Conservation (phyloP, 1,140 invertebrate genomes). For the Heliconius hermathena region DNA sequence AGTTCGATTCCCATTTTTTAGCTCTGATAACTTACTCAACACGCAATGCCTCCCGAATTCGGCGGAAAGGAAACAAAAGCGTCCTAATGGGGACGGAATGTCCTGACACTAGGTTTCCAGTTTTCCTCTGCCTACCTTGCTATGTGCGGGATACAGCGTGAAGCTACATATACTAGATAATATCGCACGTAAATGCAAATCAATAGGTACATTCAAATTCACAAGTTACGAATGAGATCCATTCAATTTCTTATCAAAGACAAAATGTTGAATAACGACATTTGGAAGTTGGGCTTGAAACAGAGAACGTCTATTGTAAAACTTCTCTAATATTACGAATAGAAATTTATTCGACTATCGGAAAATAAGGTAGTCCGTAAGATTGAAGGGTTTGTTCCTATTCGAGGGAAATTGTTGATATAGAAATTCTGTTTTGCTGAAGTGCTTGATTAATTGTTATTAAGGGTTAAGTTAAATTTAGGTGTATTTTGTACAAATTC, state of each 20-base stretch:
- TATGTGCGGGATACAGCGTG: no score
- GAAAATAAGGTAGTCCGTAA: constrained; percentile 57
- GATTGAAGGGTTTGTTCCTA: constrained; percentile 56
- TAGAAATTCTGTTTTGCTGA: constrained; percentile 29
- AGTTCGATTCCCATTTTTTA: no score
- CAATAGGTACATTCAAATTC: constrained; percentile 26
- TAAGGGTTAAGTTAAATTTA: background rate
- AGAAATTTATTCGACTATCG: constrained; percentile 66
- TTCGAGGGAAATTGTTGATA: constrained; percentile 36
- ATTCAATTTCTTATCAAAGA: constrained; percentile 72
- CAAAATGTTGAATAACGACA: constrained; percentile 67
- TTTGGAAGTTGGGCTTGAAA: constrained; percentile 59
- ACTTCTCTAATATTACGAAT: constrained; percentile 70
- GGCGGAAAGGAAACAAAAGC: no score
- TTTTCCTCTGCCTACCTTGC: no score
- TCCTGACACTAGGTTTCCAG: no score
- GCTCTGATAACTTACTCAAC: no score
- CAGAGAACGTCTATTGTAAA: constrained; percentile 61
- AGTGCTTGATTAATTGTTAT: background rate
- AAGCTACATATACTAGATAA: background rate
- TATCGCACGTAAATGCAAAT: constrained; percentile 25
- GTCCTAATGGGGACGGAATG: no score
- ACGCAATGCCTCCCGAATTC: no score
- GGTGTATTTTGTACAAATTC: no score
- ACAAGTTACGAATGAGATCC: constrained; percentile 48